Evolutionary conservation across 2,113 vertebrate genomes (phyloP), one percentile per base, ranked within the genome.

Genomic region (Leucoraja erinaceus): DNA sequence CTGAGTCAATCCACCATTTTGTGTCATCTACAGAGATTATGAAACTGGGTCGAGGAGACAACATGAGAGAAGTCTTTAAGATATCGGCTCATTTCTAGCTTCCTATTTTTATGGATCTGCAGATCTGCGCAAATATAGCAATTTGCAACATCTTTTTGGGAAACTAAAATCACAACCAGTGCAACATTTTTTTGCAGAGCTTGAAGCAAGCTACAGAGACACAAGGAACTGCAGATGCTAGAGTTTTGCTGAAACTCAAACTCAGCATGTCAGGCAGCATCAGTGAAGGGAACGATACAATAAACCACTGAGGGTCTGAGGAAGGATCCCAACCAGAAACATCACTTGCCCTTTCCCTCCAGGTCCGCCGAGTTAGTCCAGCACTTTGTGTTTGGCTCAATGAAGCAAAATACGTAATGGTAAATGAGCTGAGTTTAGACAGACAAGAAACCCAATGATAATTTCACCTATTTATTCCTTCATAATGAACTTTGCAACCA

Each of bases 121-220:
- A 90, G 31, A 25, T 94, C 59, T 93, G 94, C 94, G 96, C 95
- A 95, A 94, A 94, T 95, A 94, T 81, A 94, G 94, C 94, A 95
- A 95, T 96, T 95, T 54, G 25, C 56, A 66, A 33, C 93, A 83
- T 12, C 18, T 66, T 16, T 70, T 68, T 47, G 16, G n/a, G 38
- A 68, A 14, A 16, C 38, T 47, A 47, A 81, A 31, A 61, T 28
- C 28, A 47, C 33, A 68, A 84, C 66, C 22, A 16, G 47, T 4
- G 11, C 63, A 95, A 94, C 93, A 92, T n/a, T 94, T 76, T 93
- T 94, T 93, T 93, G 94, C 93, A 94, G 94, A 94, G 94, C 93
- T 59, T 93, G 94, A 90, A 88, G 93, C 74, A 84, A 94, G 92
- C 86, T 86, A 93, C 38, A 47, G 38, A 47, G 38, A 47, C 38